phyloP scores from a whole-genome alignment of 2,888 invertebrate species.

The Lottia gigantea region DNA sequence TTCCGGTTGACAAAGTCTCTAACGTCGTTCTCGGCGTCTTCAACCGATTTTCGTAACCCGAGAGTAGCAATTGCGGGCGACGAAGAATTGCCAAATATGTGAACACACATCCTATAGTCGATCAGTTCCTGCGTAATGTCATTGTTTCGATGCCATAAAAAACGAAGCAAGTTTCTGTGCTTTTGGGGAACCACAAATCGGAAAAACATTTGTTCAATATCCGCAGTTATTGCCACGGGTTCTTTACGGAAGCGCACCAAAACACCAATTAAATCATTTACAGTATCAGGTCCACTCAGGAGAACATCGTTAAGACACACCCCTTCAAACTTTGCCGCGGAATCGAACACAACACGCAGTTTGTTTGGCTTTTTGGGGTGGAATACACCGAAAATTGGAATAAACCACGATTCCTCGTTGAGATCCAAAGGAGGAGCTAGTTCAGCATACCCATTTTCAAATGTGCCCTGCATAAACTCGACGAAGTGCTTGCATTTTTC shows the following conservation, averaged over 20 bases:
- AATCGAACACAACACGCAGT: background rate
- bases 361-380: background rate
- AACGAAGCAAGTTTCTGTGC: slow-evolving; percentile 30
- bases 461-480: background rate
- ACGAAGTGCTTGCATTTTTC: slow-evolving; percentile 1
- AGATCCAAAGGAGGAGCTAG: background rate
- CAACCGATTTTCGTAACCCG: slow-evolving; percentile 23
- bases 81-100: slow-evolving; percentile 35
- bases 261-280: slow-evolving; percentile 31
- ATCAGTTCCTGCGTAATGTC: slow-evolving; percentile 23
- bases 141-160: slow-evolving; percentile 33
- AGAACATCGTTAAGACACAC: background rate
- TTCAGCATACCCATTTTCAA: background rate
- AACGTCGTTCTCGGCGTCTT: slow-evolving; percentile 20
- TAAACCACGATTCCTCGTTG: background rate
- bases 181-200: slow-evolving; percentile 27
- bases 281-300: slow-evolving; percentile 15
- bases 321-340: background rate
- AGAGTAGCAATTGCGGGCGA: slow-evolving; percentile 33
- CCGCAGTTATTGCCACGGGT: slow-evolving; percentile 23
- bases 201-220: slow-evolving; percentile 35
- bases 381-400: background rate
- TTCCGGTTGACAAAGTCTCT: slow-evolving; percentile 27
- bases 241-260: slow-evolving; percentile 29
- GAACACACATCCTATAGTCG: slow-evolving; percentile 33